A percentile compares a stretch with the other conserved stretches of the same genome.
Conservation (phyloP, 2,113 vertebrate species). For the Vidua chalybeata region DNA sequence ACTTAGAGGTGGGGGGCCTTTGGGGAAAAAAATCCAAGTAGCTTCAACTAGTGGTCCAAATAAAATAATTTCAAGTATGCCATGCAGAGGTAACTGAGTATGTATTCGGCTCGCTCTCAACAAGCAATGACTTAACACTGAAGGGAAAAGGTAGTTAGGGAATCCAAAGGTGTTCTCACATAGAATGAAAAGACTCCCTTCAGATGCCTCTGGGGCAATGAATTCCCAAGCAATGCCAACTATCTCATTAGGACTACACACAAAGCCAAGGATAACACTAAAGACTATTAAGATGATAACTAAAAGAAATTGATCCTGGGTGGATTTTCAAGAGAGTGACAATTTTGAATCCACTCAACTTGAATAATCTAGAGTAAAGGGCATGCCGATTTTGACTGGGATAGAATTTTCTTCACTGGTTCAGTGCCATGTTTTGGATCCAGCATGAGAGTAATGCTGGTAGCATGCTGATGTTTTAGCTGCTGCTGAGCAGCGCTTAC, state of each 20-base stretch:
- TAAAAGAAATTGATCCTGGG: background rate
- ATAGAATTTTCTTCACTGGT: background rate
- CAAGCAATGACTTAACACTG: accelerated
- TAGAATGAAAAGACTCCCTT: background rate
- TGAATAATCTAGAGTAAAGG: background rate
- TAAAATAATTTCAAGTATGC: background rate
- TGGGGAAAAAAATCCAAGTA: accelerated
- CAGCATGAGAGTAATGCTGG: background rate
- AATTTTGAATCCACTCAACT: background rate
- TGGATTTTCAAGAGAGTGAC: background rate
- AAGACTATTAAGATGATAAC: background rate
- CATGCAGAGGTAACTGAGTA: background rate
- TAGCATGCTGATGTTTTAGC: background rate
- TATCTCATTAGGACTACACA: background rate
- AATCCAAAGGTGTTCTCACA: background rate
- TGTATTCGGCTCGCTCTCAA: background rate
- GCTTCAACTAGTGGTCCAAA: background rate
- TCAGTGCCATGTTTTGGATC: background rate
- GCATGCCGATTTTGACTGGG: background rate
- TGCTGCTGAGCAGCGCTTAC: background rate
- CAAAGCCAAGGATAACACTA: background rate
- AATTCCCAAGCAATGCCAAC: background rate
- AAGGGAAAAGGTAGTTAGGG: background rate
- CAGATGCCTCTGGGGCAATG: background rate
- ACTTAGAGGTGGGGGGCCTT: background rate